These are phyloP conservation scores for Hapalemur alaotrensis DNA, from an alignment of 2,797 vertebrate genomes.

Conservation along the genomic window DNA sequence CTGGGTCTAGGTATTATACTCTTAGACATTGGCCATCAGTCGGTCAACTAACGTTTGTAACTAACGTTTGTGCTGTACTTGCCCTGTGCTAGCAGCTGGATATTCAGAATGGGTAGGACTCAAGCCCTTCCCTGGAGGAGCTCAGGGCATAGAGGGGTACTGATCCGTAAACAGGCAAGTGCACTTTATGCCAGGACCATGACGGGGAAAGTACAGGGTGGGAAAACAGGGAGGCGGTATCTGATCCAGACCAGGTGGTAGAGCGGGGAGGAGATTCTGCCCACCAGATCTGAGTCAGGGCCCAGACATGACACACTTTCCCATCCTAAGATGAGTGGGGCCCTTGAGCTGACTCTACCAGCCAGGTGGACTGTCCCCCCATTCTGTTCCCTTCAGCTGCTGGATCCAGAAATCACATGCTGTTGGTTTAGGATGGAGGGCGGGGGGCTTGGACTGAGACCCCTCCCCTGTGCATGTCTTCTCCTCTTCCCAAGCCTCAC, in stretches of 20 bases:
- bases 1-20: not conserved
- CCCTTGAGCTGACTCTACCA: not conserved
- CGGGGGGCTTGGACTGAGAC: not conserved
- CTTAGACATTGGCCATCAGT: not conserved
- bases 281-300: not conserved
- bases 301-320: not conserved
- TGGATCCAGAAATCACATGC: not conserved
- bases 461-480: fast-evolving
- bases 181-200: not conserved
- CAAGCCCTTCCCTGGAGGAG: not conserved
- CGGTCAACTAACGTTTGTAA: too few species aligned
- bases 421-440: not conserved
- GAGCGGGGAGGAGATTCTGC: not conserved
- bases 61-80: not conserved
- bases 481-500: not conserved
- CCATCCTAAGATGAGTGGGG: not conserved
- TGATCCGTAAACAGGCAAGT: not conserved
- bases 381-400: not conserved
- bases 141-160: not conserved
- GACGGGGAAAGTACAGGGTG: not conserved
- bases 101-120: not conserved
- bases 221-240: not conserved
- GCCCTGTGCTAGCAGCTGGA: not conserved
- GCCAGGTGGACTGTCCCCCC: not conserved
- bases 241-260: not conserved